Evolutionary conservation across 2,797 vertebrate genomes (phyloP).

Genomic region (Kryptolebias ocellatus): DNA sequence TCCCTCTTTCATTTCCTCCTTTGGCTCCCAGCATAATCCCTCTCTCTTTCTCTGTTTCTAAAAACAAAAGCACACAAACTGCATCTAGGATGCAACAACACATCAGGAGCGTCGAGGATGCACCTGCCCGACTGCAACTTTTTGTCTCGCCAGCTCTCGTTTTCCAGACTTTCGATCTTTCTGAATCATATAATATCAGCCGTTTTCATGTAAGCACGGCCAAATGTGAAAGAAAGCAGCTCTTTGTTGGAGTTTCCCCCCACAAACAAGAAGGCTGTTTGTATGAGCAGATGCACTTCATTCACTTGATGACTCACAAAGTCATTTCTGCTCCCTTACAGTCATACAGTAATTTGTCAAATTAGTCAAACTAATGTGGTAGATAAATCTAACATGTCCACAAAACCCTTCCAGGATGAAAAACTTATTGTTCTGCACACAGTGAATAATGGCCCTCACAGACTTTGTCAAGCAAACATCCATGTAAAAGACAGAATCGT

Average conservation of each 20-base stretch:
- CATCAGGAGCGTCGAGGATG: slow-evolving; percentile 50
- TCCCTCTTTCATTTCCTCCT: slow-evolving; percentile 71
- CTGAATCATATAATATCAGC: slow-evolving; percentile 12
- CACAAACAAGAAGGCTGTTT: slow-evolving; percentile 15
- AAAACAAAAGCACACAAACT: slow-evolving; percentile 27
- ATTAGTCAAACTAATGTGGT: slow-evolving; percentile 1
- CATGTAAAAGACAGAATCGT: slow-evolving; percentile 5
- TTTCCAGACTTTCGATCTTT: slow-evolving; percentile 9
- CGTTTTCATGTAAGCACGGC: slow-evolving; percentile 4
- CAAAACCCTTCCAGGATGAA: background rate
- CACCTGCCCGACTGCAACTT: slow-evolving; percentile 44
- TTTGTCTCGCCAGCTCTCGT: slow-evolving; percentile 12
- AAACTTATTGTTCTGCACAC: background rate
- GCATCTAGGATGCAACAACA: slow-evolving; percentile 53
- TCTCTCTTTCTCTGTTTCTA: slow-evolving; percentile 19
- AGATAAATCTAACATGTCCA: slow-evolving; percentile 12
- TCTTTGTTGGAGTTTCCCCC: slow-evolving; percentile 18
- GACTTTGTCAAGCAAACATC: slow-evolving; percentile 4
- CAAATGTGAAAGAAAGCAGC: slow-evolving; percentile 16
- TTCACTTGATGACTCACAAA: slow-evolving; percentile 3
- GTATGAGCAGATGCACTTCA: background rate
- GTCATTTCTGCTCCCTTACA: background rate
- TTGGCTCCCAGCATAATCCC: slow-evolving; percentile 79
- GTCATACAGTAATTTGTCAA: background rate
- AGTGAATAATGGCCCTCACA: slow-evolving; percentile 3